Evolutionary conservation across 35 echinoderm and acorn worm species (phyloP), one percentile per base, ranked within the genome.

Genomic region (Ptychodera flava): DNA sequence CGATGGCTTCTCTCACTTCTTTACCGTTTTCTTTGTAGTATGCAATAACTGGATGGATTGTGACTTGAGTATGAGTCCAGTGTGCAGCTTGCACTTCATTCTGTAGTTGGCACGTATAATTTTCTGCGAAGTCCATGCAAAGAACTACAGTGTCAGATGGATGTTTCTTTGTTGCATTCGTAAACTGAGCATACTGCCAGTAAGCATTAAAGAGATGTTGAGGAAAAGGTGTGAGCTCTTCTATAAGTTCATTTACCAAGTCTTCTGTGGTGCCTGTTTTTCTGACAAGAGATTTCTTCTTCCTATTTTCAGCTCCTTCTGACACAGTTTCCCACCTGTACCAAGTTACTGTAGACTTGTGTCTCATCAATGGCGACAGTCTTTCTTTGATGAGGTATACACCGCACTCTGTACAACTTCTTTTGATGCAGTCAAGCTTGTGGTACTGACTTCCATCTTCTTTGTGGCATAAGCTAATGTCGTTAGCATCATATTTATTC

Each of bases 101-200:
- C n/a, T n/a, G n/a, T n/a, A n/a, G n/a, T n/a, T n/a, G n/a, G n/a
- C n/a, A n/a, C n/a, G n/a, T n/a, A n/a, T n/a, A n/a, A n/a, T n/a
- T n/a, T n/a, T 92, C 83, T 29, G 87, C 86, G 85, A 85, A 92
- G 78, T 92, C 91, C 1, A 92, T 82, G 78, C 88, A 81, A 31
- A 92, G 28, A 30, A 92, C 91, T 85, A 85, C 35, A 16, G 33
- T 36, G 1, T 38, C 35, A 35, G 0, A 77, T 78, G 78, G 75
- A 88, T 15, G 53, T 36, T 45, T 92, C 88, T 53, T 92, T 36
- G 36, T 35, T 15, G 35, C 89, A 27, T 33, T 76, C 0, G 75
- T 86, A 35, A 92, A 92, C n/a, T 87, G 52, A 33, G 64, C 76
- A 52, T 86, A 88, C 37, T 88, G 86, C 30, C 82, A 84, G 29